These are phyloP conservation scores for Sphaeramia orbicularis DNA, from an alignment of 2,797 vertebrate genomes.

Conservation along the genomic window DNA sequence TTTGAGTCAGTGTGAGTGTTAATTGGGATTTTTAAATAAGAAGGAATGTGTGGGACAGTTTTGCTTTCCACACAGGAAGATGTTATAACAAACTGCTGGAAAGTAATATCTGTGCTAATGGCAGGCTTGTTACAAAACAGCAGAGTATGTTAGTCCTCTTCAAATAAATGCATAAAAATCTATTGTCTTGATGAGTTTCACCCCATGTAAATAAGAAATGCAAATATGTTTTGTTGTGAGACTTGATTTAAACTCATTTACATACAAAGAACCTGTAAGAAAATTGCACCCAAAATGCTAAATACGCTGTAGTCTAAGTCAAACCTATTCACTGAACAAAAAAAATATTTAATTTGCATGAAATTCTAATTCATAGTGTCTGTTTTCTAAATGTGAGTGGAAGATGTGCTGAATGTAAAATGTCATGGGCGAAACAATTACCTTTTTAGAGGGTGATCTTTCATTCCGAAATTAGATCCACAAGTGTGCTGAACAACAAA, in stretches of 20 bases:
- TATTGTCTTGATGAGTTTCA: background rate
- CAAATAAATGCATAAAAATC: too few relatives aligned
- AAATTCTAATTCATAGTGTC: slow-evolving; percentile 8
- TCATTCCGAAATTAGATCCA: slow-evolving; percentile 12
- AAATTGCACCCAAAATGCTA: slow-evolving; percentile 39
- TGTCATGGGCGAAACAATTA: background rate
- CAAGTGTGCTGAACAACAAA: background rate
- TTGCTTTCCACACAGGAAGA: slow-evolving; percentile 10
- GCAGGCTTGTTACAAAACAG: too few relatives aligned
- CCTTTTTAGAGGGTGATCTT: background rate
- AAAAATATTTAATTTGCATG: slow-evolving; percentile 18
- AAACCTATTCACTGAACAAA: background rate
- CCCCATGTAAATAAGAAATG: slow-evolving; percentile 32
- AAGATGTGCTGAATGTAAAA: background rate
- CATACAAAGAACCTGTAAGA: slow-evolving; percentile 55
- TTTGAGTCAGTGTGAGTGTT: slow-evolving; percentile 27
- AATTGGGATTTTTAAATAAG: slow-evolving; percentile 20
- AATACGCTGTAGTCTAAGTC: slow-evolving; percentile 18
- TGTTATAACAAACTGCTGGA: too few relatives aligned
- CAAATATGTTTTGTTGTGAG: slow-evolving; percentile 30
- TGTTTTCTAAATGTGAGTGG: slow-evolving; percentile 3
- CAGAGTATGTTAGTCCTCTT: too few relatives aligned
- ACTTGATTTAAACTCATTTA: slow-evolving; percentile 46
- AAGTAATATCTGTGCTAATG: too few relatives aligned
- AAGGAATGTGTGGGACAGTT: background rate